phyloP scores from a whole-genome alignment of 2,888 invertebrate genomes.

The Candidula unifasciata region DNA sequence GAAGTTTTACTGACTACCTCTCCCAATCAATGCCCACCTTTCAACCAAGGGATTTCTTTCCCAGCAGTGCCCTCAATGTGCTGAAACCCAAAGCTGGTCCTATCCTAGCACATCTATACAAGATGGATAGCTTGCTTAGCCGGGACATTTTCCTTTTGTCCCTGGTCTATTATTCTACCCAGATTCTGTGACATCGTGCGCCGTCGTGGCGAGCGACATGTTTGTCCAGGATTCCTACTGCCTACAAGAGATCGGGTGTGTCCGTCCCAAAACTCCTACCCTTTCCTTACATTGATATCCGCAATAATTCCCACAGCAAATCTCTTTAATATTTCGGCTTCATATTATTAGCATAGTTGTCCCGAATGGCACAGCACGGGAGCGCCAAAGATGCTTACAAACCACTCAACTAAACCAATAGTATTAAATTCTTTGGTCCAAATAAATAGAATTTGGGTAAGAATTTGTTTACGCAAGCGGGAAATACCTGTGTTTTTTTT shows the following conservation, averaged over 20 bases:
- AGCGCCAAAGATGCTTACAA: not conserved
- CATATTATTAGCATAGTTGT: conserved; percentile 9
- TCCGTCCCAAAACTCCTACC: not conserved
- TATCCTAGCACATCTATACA: not conserved
- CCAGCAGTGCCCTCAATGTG: not conserved
- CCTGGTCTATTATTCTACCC: not conserved
- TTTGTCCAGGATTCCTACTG: conserved; percentile 20
- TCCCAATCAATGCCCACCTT: conserved; percentile 5
- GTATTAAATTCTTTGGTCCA: not conserved
- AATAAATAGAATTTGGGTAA: not conserved
- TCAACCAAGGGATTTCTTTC: not conserved
- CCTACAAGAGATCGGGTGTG: not conserved
- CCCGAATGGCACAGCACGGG: not conserved
- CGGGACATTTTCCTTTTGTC: not conserved
- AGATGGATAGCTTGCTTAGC: not conserved
- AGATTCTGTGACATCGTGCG: not conserved
- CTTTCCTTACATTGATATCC: not conserved
- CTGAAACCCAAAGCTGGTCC: conserved; percentile 14
- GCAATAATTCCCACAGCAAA: not conserved
- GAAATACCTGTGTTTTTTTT: too few species aligned
- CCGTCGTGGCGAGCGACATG: conserved; percentile 4
- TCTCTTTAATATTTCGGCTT: conserved; percentile 7
- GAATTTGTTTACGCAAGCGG: not conserved
- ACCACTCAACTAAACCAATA: not conserved
- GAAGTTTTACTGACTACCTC: not conserved